Percentiles rank a stretch among this genome's conserved stretches.
phyloP scores from a whole-genome alignment of 1,140 invertebrate species.

The Drosophila nigromelanica region DNA sequence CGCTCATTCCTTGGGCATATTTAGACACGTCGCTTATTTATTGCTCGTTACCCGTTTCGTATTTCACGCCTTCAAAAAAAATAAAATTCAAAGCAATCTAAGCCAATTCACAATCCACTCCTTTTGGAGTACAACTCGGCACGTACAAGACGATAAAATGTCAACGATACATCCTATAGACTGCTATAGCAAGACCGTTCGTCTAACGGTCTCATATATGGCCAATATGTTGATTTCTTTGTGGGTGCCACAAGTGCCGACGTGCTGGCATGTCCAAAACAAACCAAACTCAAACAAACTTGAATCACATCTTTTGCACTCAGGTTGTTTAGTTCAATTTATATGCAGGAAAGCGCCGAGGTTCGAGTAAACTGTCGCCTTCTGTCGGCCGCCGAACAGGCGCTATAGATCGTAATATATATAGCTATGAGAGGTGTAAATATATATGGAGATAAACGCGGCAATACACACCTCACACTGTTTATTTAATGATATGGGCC shows the following conservation, averaged over 20 bases:
- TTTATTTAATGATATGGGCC: no score
- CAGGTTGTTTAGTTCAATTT: conserved; percentile 14
- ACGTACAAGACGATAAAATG: conserved; percentile 57
- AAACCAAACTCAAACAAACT: conserved; percentile 16
- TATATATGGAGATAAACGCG: neutral
- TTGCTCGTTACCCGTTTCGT: conserved; percentile 28
- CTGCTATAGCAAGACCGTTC: conserved; percentile 37
- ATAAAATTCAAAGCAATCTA: conserved; percentile 1
- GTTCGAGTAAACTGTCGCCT: conserved; percentile 13
- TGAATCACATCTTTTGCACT: conserved; percentile 10
- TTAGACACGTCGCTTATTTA: conserved; percentile 46
- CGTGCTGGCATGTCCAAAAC: conserved; percentile 35
- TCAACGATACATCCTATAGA: conserved; percentile 45
- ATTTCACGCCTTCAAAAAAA: conserved; percentile 33
- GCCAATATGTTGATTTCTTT: conserved; percentile 7
- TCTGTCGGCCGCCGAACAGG: conserved; percentile 28
- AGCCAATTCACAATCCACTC: conserved; percentile 12
- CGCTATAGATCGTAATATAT: conserved; percentile 14
- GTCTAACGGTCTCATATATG: conserved; percentile 49
- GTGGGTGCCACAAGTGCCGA: conserved; percentile 38
- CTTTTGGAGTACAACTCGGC: conserved; percentile 18
- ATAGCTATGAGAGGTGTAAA: neutral
- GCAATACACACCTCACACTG: no score
- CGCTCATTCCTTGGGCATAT: conserved; percentile 2
- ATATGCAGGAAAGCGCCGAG: conserved; percentile 21